Conservation (phyloP, 35 echinoderm and acorn worm species). For the Apostichopus californicus region DNA sequence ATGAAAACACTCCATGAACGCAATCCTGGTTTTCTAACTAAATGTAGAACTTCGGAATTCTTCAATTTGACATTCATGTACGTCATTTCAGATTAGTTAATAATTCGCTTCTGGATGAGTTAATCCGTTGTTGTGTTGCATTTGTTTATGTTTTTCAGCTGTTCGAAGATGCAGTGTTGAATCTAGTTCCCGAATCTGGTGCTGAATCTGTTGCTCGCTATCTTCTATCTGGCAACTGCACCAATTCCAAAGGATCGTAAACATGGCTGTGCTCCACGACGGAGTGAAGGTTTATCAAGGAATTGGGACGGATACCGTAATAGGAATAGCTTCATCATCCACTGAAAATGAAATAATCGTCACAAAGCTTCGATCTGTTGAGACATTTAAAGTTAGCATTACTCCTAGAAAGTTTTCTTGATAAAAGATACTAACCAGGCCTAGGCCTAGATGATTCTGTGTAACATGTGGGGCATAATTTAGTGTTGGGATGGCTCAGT, state of each 20-base stretch:
- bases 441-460: too few species aligned
- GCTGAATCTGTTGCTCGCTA: not conserved
- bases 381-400: not conserved
- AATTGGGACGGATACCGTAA: not conserved
- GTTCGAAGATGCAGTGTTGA: not conserved
- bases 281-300: slow-evolving; percentile 4
- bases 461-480: too few species aligned
- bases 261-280: not conserved
- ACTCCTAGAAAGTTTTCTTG: not conserved
- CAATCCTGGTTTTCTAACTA: slow-evolving; percentile 67
- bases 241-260: not conserved
- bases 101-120: not conserved
- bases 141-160: slow-evolving; percentile 12
- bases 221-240: not conserved
- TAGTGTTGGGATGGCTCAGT: too few species aligned
- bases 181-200: not conserved
- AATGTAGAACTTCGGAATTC: slow-evolving; percentile 59
- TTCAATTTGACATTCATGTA: slow-evolving; percentile 67
- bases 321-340: slow-evolving; percentile 16
- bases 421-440: too few species aligned
- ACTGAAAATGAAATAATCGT: slow-evolving; percentile 2
- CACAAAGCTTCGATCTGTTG: slow-evolving; percentile 15
- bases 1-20: slow-evolving; percentile 73
- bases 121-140: not conserved
- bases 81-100: slow-evolving; percentile 29